Conservation (phyloP, 1,140 invertebrate genomes). For the Orchesella cincta region DNA sequence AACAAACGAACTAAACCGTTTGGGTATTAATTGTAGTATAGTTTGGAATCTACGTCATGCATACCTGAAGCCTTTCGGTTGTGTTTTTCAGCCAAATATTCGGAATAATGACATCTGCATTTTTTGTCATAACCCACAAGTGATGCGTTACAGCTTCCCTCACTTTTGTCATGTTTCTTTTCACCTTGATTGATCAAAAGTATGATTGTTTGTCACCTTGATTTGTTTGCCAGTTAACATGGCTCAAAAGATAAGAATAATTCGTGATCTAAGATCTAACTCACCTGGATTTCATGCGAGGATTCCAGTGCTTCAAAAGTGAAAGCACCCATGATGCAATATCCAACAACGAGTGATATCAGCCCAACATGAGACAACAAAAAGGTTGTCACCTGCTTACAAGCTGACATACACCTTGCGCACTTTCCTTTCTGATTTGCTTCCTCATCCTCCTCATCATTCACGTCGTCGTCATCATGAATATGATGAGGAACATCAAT, state of each 20-base stretch:
- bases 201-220: slow-evolving; percentile 16
- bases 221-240: too few species aligned
- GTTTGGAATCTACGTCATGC: too few species aligned
- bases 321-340: slow-evolving; percentile 83
- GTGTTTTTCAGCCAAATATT: slow-evolving; percentile 71
- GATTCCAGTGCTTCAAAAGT: slow-evolving; percentile 76
- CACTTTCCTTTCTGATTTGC: slow-evolving; percentile 32
- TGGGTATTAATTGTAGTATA: too few species aligned
- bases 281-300: slow-evolving; percentile 72
- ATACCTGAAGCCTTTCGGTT: slow-evolving; percentile 63
- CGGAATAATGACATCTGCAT: slow-evolving; percentile 66
- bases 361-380: slow-evolving; percentile 85
- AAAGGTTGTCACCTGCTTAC: slow-evolving; percentile 62
- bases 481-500: background rate
- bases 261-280: slow-evolving; percentile 42
- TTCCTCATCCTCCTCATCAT: slow-evolving; percentile 25
- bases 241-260: background rate
- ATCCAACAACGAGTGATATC: slow-evolving; percentile 80
- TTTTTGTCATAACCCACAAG: slow-evolving; percentile 75
- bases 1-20: background rate
- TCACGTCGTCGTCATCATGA: background rate
- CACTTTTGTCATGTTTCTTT: slow-evolving; percentile 72
- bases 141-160: slow-evolving; percentile 73
- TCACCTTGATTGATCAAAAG: slow-evolving; percentile 64
- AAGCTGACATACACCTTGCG: slow-evolving; percentile 34